Evolutionary conservation across 1,140 invertebrate genomes (phyloP), one percentile per base, ranked within the genome.

Genomic region (Apis dorsata): DNA sequence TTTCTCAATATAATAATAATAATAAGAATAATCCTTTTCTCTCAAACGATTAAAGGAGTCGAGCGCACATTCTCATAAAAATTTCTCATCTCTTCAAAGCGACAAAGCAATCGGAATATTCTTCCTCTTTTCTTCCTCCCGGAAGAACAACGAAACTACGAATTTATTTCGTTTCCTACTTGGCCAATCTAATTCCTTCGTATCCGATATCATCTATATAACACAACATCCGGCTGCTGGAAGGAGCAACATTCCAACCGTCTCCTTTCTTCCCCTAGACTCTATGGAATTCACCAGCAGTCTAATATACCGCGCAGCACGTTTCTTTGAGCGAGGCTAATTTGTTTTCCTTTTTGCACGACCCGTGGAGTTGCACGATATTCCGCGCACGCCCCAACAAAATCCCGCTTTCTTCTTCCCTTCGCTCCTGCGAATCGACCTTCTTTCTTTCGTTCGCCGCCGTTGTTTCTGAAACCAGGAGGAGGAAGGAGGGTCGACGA

Each of bases 321-420:
- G 78, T 81, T 84, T 84, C 79, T 81, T 81, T 81, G 78, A 81
- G 49, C 83, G 70, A 84, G 79, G 79, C 78, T 84, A 84, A 81
- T 84, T 80, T 81, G 79, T 79, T 74, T 84, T 81, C 83, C 71
- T 81, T 81, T 74, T 84, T 84, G 69, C 71, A 69, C 57, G 53
- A 44, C 24, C 76, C 66, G 60, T 72, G 70, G 1, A 7, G 17
- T 34, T 19, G n/a, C 63, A n/a, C 83, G 83, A 81, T 80, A 81
- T 81, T 84, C 83, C 83, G 57, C 51, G 71, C 71, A 81, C 79
- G 78, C 65, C 51, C 49, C 70, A 28, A 44, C 63, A 65, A 62
- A 72, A 84, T 81, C 71, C 82, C 11, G 69, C 70, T 72, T 79
- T 66, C 68, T 79, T 84, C 76, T 69, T 73, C 60, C 34, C 69